These are phyloP conservation scores for Tenthredo amoena DNA, from an alignment of 2,888 invertebrate species.

Conservation along the genomic window DNA sequence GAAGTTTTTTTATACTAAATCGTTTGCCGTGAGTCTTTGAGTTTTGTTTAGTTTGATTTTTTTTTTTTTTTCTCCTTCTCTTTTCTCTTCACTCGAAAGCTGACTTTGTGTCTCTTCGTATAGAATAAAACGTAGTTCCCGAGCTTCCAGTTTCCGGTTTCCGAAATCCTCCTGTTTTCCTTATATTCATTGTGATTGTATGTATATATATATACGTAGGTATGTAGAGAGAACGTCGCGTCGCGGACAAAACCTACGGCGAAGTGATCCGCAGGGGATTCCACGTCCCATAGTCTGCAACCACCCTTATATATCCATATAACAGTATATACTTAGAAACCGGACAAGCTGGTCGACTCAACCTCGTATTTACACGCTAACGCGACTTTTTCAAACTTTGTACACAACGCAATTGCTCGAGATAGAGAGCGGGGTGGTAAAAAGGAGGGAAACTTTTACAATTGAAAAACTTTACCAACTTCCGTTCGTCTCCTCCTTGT, in stretches of 20 bases:
- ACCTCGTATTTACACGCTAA: conserved; percentile 50
- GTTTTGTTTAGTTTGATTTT: background rate
- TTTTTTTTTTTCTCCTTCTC: background rate
- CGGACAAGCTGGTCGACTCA: conserved; percentile 45
- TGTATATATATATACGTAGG: background rate
- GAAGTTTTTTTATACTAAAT: background rate
- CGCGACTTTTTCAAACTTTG: conserved; percentile 46
- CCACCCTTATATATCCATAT: background rate
- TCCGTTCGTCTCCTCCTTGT: conserved; percentile 36
- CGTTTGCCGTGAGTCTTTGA: background rate
- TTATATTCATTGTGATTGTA: conserved; percentile 11
- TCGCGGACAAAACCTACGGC: conserved; percentile 5
- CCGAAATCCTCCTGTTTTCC: conserved; percentile 1
- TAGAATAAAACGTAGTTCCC: conserved; percentile 11
- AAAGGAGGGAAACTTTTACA: conserved; percentile 64
- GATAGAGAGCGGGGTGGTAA: background rate
- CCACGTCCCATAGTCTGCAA: background rate
- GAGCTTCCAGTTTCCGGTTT: conserved; percentile 41
- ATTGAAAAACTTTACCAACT: conserved; percentile 75
- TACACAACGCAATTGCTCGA: conserved; percentile 40
- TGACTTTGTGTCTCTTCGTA: background rate
- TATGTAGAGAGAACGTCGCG: background rate
- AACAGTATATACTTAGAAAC: conserved; percentile 13
- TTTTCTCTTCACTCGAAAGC: background rate
- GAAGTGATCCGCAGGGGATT: conserved; percentile 14